Evolutionary conservation across 1,140 invertebrate species (phyloP), one percentile per base, ranked within the genome.

Genomic region (Eueides isabella): DNA sequence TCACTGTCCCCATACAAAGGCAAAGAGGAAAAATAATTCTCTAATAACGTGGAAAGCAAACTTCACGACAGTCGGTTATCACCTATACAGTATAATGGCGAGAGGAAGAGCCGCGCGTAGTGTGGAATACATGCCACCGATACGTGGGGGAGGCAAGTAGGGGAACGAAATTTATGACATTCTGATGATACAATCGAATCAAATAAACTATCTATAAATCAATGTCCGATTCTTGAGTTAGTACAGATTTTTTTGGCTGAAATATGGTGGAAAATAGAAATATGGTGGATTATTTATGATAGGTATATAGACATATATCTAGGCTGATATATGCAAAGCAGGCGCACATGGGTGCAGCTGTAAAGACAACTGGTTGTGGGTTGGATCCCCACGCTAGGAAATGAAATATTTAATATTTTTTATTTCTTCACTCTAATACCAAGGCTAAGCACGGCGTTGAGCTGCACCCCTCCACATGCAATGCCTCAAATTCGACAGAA

Each of bases 121-220:
- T 81, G 76, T 78, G 79, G 84, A 74, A 87, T 81, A 86, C 87
- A 88, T 85, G 81, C 72, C 76, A 81, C 70, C 70, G 81, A 85
- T 78, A 78, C 79, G 67, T 61, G 77, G 78, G 76, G 76, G 75
- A 66, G 71, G 74, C 72, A 65, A 73, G 74, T 74, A 79, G 82
- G 89, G 83, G 85, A 82, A 74, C 67, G 74, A 77, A 86, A 92
- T 92, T 91, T 92, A 91, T 92, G 89, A 92, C 85, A 80, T 85
- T 89, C 88, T 90, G 89, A 91, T 92, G 91, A 91, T 91, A 92
- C 91, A 90, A 92, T 92, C 91, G 89, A 92, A 92, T 92, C 89
- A 92, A 91, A 91, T 91, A 91, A 89, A 90, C 78, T 83, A 79
- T 77, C 82, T 82, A 92, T 92, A 91, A 91, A 92, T 92, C 91